Percentiles rank a stretch among this genome's conserved stretches.
Conservation (phyloP, 2,113 vertebrate species). For the Erythrocercus mccallii region DNA sequence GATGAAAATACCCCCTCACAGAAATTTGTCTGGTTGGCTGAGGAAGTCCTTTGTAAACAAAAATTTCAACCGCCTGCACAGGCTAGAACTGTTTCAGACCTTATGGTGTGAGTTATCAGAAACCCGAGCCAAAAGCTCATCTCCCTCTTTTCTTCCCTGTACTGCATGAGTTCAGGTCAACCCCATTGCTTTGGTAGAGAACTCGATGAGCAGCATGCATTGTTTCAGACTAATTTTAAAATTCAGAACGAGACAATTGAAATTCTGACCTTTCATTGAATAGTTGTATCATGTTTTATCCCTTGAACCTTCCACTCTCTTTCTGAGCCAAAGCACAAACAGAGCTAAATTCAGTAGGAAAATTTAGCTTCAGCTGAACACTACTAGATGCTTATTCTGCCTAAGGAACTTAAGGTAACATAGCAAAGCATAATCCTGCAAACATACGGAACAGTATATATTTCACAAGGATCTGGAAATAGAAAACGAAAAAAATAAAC, state of each 20-base stretch:
- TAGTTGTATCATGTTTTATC: background rate
- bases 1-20: background rate
- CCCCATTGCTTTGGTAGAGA: background rate
- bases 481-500: background rate
- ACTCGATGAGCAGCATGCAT: background rate
- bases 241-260: background rate
- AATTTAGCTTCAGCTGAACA: background rate
- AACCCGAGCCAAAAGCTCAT: background rate
- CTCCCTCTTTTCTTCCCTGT: background rate
- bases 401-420: background rate
- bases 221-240: background rate
- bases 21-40: background rate
- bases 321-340: background rate
- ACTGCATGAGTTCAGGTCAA: background rate
- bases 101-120: background rate
- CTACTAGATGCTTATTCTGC: background rate
- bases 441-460: background rate
- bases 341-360: background rate
- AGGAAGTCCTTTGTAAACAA: background rate
- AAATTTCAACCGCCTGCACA: rapidly evolving
- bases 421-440: background rate
- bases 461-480: background rate
- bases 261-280: background rate
- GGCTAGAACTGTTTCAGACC: background rate
- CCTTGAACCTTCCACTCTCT: background rate